phyloP scores from a whole-genome alignment of 1,140 invertebrate genomes.

The Antheraea pernyi region DNA sequence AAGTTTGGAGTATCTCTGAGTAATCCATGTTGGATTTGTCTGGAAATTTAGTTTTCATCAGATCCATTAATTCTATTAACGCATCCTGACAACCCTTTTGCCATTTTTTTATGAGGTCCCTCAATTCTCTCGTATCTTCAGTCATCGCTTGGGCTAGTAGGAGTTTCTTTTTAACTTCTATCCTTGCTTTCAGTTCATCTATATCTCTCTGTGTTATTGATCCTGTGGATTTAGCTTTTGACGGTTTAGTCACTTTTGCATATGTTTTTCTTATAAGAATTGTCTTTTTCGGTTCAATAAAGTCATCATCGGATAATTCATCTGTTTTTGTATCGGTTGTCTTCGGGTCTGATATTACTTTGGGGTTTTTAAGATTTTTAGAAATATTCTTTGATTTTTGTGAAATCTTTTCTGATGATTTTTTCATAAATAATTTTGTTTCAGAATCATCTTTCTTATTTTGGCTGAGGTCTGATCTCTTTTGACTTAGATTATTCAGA shows the following conservation, averaged over 20 bases:
- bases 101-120: conserved; percentile 68
- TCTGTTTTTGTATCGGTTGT: conserved; percentile 39
- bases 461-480: conserved; percentile 15
- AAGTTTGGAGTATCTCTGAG: conserved; percentile 56
- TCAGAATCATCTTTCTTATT: conserved; percentile 3
- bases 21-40: conserved; percentile 64
- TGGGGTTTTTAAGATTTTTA: conserved; percentile 6
- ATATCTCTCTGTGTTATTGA: conserved; percentile 70
- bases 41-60: conserved; percentile 62
- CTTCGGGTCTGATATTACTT: conserved; percentile 15
- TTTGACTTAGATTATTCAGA: conserved; percentile 26
- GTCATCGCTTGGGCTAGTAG: conserved; percentile 54
- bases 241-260: conserved; percentile 54
- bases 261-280: conserved; percentile 60
- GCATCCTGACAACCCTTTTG: conserved; percentile 68
- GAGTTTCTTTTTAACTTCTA: conserved; percentile 61
- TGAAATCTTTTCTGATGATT: conserved; percentile 1
- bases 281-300: conserved; percentile 49
- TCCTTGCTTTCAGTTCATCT: conserved; percentile 55
- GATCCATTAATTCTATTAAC: conserved; percentile 56
- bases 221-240: conserved; percentile 66
- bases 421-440: conserved; percentile 18
- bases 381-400: neutral
- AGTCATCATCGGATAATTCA: conserved; percentile 43
- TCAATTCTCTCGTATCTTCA: conserved; percentile 57